Percentiles rank a stretch among this genome's conserved stretches.
Conservation (phyloP, 2,797 vertebrate genomes). For the Holocentrus rufus region DNA sequence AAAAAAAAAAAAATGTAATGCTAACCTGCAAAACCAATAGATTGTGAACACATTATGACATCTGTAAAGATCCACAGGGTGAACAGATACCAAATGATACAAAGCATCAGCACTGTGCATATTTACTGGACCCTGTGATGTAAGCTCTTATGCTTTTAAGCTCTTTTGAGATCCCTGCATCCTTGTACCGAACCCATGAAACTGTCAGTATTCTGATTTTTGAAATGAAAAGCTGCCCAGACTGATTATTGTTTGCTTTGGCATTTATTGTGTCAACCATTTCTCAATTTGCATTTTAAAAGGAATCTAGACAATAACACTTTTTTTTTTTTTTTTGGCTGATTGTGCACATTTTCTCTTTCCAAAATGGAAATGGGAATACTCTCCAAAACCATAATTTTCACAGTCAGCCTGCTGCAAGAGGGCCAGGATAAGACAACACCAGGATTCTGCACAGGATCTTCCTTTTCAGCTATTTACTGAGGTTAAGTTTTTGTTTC, state of each 20-base stretch:
- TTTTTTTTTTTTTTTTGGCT: background rate
- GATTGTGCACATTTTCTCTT: background rate
- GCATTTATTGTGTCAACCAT: background rate
- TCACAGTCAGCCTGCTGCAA: background rate
- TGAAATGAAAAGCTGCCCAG: background rate
- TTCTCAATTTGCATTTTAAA: background rate
- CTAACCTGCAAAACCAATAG: conserved; percentile 49
- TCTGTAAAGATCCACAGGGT: conserved; percentile 35
- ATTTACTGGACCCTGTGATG: conserved; percentile 20
- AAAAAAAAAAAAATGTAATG: conserved; percentile 22
- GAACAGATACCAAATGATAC: conserved; percentile 10
- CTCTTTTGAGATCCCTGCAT: background rate
- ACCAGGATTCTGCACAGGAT: too few species aligned
- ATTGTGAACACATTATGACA: conserved; percentile 51
- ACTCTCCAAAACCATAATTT: background rate
- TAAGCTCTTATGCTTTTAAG: conserved; percentile 5
- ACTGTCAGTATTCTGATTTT: background rate
- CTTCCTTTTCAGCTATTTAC: too few species aligned
- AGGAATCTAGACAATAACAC: background rate
- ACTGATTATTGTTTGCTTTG: background rate
- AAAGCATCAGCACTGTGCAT: conserved; percentile 36
- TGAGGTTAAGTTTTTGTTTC: too few species aligned
- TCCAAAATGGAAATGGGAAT: background rate
- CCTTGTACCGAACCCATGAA: background rate
- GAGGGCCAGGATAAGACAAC: too few species aligned